Evolutionary conservation across 1,140 invertebrate genomes (phyloP).

Genomic region (Portunus trituberculatus): DNA sequence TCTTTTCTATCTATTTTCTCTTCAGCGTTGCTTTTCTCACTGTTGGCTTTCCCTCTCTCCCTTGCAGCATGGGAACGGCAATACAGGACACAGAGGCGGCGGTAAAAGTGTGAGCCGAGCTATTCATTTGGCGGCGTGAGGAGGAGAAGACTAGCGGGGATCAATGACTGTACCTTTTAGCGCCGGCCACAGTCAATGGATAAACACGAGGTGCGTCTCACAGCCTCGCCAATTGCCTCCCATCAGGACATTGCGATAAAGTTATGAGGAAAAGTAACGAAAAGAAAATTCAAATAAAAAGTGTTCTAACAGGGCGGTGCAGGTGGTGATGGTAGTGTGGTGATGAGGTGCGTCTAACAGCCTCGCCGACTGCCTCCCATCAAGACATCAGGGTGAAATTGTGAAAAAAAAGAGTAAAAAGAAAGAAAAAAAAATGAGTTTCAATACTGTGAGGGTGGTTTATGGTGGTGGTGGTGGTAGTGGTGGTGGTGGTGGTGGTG

Average conservation of each 20-base stretch:
- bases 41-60: not conserved
- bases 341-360: not conserved
- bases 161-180: not conserved
- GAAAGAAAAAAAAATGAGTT: too few species aligned
- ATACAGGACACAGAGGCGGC: too few species aligned
- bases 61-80: not conserved
- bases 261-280: not conserved
- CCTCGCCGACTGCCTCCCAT: not conserved
- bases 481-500: too few species aligned
- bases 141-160: not conserved
- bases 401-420: not conserved
- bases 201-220: not conserved
- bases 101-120: too few species aligned
- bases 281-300: too few species aligned
- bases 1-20: not conserved
- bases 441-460: too few species aligned
- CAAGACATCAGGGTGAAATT: not conserved
- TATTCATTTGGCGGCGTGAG: not conserved
- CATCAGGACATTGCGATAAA: not conserved
- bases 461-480: too few species aligned
- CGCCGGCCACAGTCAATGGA: not conserved
- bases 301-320: too few species aligned
- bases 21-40: not conserved
- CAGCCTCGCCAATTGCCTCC: not conserved
- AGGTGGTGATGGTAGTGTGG: too few species aligned